phyloP scores from a whole-genome alignment of 2,113 vertebrate genomes.

The Heterotis niloticus region DNA sequence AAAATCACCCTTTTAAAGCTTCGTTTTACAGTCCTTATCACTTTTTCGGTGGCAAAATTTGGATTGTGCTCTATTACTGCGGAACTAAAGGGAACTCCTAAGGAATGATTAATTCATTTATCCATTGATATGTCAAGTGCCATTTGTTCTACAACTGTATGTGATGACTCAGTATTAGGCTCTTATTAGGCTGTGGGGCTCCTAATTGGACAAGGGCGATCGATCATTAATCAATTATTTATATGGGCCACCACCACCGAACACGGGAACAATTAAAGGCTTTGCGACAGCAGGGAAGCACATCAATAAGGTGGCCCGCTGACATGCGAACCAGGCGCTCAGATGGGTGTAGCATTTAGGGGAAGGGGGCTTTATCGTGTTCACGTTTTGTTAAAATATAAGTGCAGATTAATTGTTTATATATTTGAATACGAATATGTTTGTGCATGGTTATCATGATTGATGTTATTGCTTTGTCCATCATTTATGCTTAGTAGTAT shows the following conservation, averaged over 20 bases:
- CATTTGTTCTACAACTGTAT: not conserved
- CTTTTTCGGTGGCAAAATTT: not conserved
- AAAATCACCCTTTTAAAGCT: too few species aligned
- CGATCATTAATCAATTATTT: constrained; percentile 23
- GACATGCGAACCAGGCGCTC: too few species aligned
- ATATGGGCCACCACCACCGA: not conserved
- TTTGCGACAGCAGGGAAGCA: not conserved
- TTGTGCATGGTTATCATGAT: too few species aligned
- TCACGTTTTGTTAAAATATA: too few species aligned
- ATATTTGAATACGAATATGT: too few species aligned
- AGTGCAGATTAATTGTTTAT: too few species aligned
- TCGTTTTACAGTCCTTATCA: too few species aligned
- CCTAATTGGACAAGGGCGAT: constrained; percentile 10
- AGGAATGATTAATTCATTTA: not conserved
- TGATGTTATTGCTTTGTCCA: too few species aligned
- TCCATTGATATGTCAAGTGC: not conserved
- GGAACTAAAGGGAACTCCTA: not conserved
- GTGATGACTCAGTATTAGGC: constrained; percentile 7
- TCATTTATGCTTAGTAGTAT: too few species aligned
- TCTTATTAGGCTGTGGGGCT: not conserved
- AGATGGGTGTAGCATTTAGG: too few species aligned
- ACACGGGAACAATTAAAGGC: constrained; percentile 4
- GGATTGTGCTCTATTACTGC: not conserved
- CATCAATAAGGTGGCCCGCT: too few species aligned
- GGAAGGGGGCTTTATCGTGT: too few species aligned